phyloP scores from a whole-genome alignment of 2,797 vertebrate species.

The Channa striata region DNA sequence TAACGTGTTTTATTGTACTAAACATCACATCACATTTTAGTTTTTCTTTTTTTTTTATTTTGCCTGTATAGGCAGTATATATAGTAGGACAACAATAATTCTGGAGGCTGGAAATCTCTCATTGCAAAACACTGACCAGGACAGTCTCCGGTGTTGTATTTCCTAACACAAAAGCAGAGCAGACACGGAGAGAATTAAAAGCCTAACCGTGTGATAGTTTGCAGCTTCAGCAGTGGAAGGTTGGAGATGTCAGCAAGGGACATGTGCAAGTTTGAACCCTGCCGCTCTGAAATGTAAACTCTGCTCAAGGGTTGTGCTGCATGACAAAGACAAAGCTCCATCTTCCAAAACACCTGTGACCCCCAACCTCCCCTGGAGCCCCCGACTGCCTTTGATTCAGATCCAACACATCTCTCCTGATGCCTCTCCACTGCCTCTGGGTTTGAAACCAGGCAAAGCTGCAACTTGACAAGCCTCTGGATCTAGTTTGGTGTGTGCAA shows the following conservation, averaged over 20 bases:
- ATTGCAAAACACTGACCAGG: not conserved
- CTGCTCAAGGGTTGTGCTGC: conserved; percentile 34
- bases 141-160: not conserved
- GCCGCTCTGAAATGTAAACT: conserved; percentile 51
- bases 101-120: too few species aligned
- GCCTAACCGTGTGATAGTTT: conserved; percentile 1
- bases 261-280: conserved; percentile 35
- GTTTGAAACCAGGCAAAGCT: conserved; percentile 7
- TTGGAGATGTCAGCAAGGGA: conserved; percentile 12
- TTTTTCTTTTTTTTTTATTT: too few species aligned
- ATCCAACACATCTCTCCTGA: conserved; percentile 22
- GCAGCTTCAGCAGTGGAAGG: conserved; percentile 20
- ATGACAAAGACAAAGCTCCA: conserved; percentile 20
- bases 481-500: not conserved
- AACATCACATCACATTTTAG: too few species aligned
- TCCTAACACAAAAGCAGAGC: not conserved
- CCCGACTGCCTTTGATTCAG: conserved; percentile 40
- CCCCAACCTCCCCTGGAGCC: conserved; percentile 1
- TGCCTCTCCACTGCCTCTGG: conserved; percentile 3
- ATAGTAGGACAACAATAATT: too few species aligned
- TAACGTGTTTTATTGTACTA: too few species aligned
- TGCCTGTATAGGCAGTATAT: too few species aligned
- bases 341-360: conserved; percentile 43
- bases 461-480: not conserved
- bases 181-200: conserved; percentile 5